Evolutionary conservation across 2,888 invertebrate genomes (phyloP).

Genomic region (Plebejus anna): DNA sequence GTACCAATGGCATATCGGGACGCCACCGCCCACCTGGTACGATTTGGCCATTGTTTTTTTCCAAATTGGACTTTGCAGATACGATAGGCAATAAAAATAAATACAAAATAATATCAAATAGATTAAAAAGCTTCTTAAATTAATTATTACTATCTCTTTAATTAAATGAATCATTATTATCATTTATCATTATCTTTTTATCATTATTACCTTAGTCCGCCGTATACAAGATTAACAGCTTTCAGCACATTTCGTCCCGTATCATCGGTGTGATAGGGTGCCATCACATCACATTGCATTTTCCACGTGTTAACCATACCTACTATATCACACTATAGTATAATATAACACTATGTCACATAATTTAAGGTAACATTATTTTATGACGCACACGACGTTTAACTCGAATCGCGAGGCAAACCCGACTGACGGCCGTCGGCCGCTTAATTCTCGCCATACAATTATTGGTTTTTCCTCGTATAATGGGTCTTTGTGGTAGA

Average conservation of each 20-base stretch:
- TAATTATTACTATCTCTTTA: not conserved
- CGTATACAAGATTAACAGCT: constrained; percentile 8
- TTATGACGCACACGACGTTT: constrained; percentile 6
- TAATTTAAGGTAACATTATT: not conserved
- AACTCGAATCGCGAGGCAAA: not conserved
- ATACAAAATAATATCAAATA: not conserved
- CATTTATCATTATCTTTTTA: not conserved
- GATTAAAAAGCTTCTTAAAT: not conserved
- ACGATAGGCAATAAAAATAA: not conserved
- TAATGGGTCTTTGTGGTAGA: not conserved
- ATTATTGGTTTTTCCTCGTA: not conserved
- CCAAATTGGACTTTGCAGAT: not conserved
- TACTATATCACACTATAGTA: not conserved
- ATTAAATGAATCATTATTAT: not conserved
- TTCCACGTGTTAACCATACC: constrained; percentile 10
- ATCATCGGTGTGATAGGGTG: constrained; percentile 16
- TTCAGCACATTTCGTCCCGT: constrained; percentile 7
- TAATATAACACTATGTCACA: constrained; percentile 8
- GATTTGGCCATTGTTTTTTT: too few species aligned
- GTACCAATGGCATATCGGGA: too few species aligned
- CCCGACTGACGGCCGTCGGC: not conserved
- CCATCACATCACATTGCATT: constrained; percentile 22
- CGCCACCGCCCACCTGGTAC: too few species aligned
- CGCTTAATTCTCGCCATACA: not conserved
- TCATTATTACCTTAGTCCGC: constrained; percentile 23